A percentile compares a stretch with the other conserved stretches of the same genome.
Evolutionary conservation across 2,797 vertebrate genomes (phyloP).

Genomic region (Etheostoma perlongum): DNA sequence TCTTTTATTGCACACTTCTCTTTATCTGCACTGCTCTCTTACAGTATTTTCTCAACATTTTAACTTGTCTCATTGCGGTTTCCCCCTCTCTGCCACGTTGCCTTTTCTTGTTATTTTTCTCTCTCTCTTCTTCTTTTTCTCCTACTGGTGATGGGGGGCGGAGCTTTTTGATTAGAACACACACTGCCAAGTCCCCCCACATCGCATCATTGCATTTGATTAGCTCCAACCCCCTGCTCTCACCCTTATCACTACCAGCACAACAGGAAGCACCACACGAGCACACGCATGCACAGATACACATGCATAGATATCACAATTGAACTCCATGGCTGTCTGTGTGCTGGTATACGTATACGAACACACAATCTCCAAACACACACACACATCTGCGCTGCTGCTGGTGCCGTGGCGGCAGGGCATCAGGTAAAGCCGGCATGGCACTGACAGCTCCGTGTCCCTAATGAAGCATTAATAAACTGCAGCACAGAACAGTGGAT

Average conservation of each 20-base stretch:
- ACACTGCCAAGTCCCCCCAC: conserved; percentile 61
- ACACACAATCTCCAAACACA: conserved; percentile 13
- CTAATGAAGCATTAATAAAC: conserved; percentile 85
- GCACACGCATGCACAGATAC: neutral
- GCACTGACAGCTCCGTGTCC: conserved; percentile 75
- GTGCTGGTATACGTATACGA: conserved; percentile 31
- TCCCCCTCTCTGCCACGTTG: conserved; percentile 24
- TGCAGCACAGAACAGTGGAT: conserved; percentile 74
- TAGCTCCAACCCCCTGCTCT: conserved; percentile 67
- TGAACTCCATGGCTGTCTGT: conserved; percentile 46
- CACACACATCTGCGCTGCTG: conserved; percentile 33
- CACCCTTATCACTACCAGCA: conserved; percentile 65
- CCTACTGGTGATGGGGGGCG: conserved; percentile 30
- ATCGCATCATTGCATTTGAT: conserved; percentile 80
- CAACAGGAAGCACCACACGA: conserved; percentile 57
- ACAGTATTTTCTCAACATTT: conserved; percentile 14
- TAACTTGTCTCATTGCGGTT: conserved; percentile 13
- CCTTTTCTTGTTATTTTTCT: neutral
- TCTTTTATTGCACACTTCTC: neutral
- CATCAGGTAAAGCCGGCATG: conserved; percentile 68
- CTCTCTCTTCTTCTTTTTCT: conserved; percentile 3
- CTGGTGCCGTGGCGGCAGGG: conserved; percentile 46
- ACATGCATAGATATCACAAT: conserved; percentile 46
- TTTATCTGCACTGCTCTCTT: neutral
- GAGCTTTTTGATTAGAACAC: conserved; percentile 71